Conservation (phyloP, 2,113 vertebrate genomes). For the Melanocharis versteri region DNA sequence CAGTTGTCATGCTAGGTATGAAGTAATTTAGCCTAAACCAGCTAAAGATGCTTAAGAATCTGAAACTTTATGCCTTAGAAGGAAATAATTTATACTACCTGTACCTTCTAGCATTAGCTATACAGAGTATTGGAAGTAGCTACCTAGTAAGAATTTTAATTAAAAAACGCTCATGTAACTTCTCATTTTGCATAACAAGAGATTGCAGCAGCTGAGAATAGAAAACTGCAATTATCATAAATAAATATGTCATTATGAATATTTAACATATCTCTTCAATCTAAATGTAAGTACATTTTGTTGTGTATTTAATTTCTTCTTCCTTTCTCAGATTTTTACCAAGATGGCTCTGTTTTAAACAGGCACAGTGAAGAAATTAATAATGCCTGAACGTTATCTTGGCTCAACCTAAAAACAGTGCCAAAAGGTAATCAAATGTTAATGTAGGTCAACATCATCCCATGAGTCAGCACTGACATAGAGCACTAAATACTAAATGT, state of each 20-base stretch:
- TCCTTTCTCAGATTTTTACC: not conserved
- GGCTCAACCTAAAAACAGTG: not conserved
- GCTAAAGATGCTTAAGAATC: not conserved
- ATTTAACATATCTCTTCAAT: not conserved
- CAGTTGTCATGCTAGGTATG: not conserved
- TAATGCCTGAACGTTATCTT: not conserved
- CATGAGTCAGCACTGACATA: not conserved
- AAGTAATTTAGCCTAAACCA: not conserved
- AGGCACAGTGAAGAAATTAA: not conserved
- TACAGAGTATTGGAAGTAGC: not conserved
- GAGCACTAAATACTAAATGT: not conserved
- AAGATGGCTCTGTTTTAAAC: not conserved
- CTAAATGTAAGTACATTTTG: not conserved
- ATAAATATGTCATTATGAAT: not conserved
- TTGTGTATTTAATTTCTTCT: not conserved
- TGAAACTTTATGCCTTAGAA: not conserved
- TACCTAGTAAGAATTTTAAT: not conserved
- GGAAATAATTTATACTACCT: not conserved
- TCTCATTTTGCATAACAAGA: not conserved
- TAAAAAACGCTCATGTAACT: not conserved
- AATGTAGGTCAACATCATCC: not conserved
- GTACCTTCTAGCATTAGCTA: not conserved
- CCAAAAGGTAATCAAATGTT: conserved; percentile 5
- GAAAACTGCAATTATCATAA: not conserved
- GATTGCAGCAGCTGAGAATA: not conserved